Evolutionary conservation across 2,888 invertebrate genomes (phyloP).

Genomic region (Trachelus troglodyta): DNA sequence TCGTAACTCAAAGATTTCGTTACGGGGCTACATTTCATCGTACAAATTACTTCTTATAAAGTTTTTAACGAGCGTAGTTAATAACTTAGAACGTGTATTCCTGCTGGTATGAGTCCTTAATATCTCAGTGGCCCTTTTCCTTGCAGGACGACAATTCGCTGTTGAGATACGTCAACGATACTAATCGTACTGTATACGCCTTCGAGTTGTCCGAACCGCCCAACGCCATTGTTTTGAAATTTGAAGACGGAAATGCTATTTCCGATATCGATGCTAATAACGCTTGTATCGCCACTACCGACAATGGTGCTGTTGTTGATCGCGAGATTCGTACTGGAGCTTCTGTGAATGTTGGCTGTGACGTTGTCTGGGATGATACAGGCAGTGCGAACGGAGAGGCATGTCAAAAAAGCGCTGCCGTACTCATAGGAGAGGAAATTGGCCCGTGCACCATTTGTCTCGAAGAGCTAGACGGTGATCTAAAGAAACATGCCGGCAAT

Average conservation of each 20-base stretch:
- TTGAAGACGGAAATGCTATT: constrained; percentile 24
- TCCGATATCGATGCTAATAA: not conserved
- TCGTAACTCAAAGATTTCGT: constrained; percentile 52
- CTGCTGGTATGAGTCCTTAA: not conserved
- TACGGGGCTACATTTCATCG: constrained; percentile 61
- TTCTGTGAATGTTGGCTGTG: constrained; percentile 25
- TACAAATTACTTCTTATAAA: constrained; percentile 35
- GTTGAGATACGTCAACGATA: constrained; percentile 69
- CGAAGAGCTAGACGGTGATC: constrained; percentile 70
- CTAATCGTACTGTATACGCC: constrained; percentile 67
- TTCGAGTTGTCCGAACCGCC: constrained; percentile 64
- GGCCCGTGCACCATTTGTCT: constrained; percentile 71
- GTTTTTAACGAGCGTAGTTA: not conserved
- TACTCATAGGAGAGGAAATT: constrained; percentile 50
- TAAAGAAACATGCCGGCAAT: constrained; percentile 71
- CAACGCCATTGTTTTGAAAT: constrained; percentile 46
- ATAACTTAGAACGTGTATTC: too few species aligned
- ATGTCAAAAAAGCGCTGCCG: constrained; percentile 42
- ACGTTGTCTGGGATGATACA: not conserved
- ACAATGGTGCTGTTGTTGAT: not conserved
- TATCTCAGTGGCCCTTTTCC: constrained; percentile 10
- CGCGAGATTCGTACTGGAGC: not conserved
- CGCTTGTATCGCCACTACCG: not conserved
- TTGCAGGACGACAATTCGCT: constrained; percentile 69
- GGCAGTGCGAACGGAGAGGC: constrained; percentile 46